These are phyloP conservation scores for Agonopterix heracliana DNA, from an alignment of 2,888 invertebrate genomes.

Conservation along the genomic window DNA sequence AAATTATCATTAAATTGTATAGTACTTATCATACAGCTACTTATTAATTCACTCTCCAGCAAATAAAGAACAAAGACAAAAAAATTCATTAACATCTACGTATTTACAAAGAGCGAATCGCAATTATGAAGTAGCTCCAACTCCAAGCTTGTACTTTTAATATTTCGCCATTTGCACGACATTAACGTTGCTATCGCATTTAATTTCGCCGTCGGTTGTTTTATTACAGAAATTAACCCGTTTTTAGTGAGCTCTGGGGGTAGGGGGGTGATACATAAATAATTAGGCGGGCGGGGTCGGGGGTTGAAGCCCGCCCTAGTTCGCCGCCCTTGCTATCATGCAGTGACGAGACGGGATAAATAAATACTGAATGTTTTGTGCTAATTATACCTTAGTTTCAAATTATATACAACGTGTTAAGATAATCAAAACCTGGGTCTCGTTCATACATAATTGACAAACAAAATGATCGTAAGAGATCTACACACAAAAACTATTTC, in stretches of 20 bases:
- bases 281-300: constrained; percentile 43
- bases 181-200: constrained; percentile 23
- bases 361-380: background rate
- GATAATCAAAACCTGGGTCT: too few relatives aligned
- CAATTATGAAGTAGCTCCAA: constrained; percentile 38
- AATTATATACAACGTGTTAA: too few relatives aligned
- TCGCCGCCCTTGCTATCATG: constrained; percentile 28
- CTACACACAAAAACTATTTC: too few relatives aligned
- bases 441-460: too few relatives aligned
- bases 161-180: background rate
- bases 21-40: too few relatives aligned
- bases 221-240: constrained; percentile 64
- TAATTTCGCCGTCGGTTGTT: constrained; percentile 30
- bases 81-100: constrained; percentile 48
- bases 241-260: constrained; percentile 45
- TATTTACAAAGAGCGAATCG: constrained; percentile 44
- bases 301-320: constrained; percentile 37
- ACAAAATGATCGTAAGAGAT: too few relatives aligned
- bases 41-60: too few relatives aligned
- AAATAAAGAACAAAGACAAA: constrained; percentile 27
- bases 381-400: too few relatives aligned
- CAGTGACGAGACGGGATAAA: constrained; percentile 17
- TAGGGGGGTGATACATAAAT: constrained; percentile 48
- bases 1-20: too few relatives aligned
- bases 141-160: constrained; percentile 17